Conservation (phyloP, 2,888 invertebrate species). For the Hydroisotoma schaefferi region DNA sequence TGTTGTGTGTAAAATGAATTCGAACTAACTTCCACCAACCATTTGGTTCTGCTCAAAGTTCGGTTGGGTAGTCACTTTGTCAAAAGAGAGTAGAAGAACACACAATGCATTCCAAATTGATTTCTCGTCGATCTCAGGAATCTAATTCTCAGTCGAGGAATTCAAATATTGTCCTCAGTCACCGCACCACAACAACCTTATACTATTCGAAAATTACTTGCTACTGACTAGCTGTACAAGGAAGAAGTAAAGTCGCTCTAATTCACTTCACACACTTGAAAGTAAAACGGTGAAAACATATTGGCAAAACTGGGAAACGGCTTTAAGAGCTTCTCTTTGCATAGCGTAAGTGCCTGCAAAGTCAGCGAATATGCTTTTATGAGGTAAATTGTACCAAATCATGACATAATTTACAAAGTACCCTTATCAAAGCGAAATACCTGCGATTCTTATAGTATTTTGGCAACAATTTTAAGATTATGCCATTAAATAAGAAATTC, state of each 20-base stretch:
- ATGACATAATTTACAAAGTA: too few relatives aligned
- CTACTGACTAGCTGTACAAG: neutral
- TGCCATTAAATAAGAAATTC: too few relatives aligned
- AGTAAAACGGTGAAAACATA: neutral
- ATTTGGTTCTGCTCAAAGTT: too few relatives aligned
- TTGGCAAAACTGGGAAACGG: too few relatives aligned
- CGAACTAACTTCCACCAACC: too few relatives aligned
- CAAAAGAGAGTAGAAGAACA: constrained; percentile 32
- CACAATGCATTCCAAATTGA: constrained; percentile 48
- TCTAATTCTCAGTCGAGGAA: constrained; percentile 43
- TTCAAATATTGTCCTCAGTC: constrained; percentile 40
- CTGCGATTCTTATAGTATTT: too few relatives aligned
- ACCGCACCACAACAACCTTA: neutral
- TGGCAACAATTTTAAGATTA: too few relatives aligned
- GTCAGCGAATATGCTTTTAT: too few relatives aligned
- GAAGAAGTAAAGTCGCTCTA: neutral
- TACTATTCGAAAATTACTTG: neutral
- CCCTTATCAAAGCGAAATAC: too few relatives aligned
- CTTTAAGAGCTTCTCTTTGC: neutral
- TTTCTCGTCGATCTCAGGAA: constrained; percentile 16
- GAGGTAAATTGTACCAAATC: too few relatives aligned
- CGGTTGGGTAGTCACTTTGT: constrained; percentile 35
- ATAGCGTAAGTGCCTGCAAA: too few relatives aligned
- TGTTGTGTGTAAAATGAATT: too few relatives aligned
- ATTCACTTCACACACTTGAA: constrained; percentile 4